Percentiles rank a stretch among this genome's conserved stretches.
These are phyloP conservation scores for Sipha maydis DNA, from an alignment of 2,888 invertebrate species.

Conservation along the genomic window DNA sequence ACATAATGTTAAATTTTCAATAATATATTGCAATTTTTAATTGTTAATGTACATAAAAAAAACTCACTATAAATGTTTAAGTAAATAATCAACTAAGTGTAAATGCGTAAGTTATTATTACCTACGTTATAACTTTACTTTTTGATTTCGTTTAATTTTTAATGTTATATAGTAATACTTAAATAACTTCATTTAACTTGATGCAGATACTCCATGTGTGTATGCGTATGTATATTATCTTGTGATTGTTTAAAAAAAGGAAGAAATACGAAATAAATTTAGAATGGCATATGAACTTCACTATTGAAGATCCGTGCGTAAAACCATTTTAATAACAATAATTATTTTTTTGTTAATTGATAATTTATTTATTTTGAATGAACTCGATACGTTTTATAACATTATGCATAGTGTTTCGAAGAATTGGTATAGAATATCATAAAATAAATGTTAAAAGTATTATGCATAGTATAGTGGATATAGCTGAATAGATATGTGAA, in stretches of 20 bases:
- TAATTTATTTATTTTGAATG: background rate
- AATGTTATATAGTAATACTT: background rate
- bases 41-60: too few relatives aligned
- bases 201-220: background rate
- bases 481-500: background rate
- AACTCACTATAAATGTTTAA: too few relatives aligned
- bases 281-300: slow-evolving; percentile 16
- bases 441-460: too few relatives aligned
- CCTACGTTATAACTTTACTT: too few relatives aligned
- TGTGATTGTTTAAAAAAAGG: background rate
- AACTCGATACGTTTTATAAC: background rate
- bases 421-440: too few relatives aligned
- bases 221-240: background rate
- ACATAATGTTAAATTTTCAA: too few relatives aligned
- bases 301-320: background rate
- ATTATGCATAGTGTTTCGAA: background rate
- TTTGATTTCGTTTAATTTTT: too few relatives aligned
- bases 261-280: slow-evolving; percentile 1
- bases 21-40: background rate
- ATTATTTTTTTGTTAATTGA: background rate
- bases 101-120: too few relatives aligned
- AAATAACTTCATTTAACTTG: background rate
- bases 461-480: background rate
- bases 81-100: too few relatives aligned
- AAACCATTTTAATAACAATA: background rate